Base-by-base conservation (phyloP, 2,888 invertebrate species). In the Coenonympha arcania region DNA sequence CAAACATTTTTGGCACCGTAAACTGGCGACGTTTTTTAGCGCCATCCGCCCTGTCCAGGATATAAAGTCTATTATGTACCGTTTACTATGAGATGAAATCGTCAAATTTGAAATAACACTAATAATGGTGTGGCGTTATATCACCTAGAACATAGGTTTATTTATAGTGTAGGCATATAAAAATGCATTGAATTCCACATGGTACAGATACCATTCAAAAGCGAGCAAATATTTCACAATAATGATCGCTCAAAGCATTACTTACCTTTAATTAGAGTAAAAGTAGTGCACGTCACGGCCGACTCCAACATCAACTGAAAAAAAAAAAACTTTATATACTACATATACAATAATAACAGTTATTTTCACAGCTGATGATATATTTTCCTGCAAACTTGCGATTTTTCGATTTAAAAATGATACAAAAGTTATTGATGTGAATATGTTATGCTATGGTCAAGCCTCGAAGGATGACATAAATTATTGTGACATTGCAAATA, bases 241-340 rank as follows among this genome's bases (percentile, higher is more conserved):
- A 47, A 30, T 6, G 15, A 44, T 13, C 24, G 31, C 31, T 16
- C n/a, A 43, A 49, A 34, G 39, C 15, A 44, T 43, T 48, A 63
- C 58, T 57, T 71, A 79, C 79, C 79, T 74, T 67, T 58, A 57
- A 67, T 65, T 52, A 64, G 58, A 59, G 81, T 78, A 79, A 80
- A 80, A 78, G 79, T 74, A 66, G 65, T 62, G 60, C 57, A 59
- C 52, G 73, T 64, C 59, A 67, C 71, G 53, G 68, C 64, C 59
- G 71, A 64, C 59, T 74, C 76, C 63, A 76, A 75, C 79, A 81
- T 81, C 70, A 82, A 80, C 79, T 80, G 76, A 51, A 79, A 81
- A 47, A 60, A 58, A n/a, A 60, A 60, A 55, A 33, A 33, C 6
- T 16, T 1, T 26, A 36, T 13, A 33, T 34, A 40, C n/a, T n/a